A percentile compares a stretch with the other conserved stretches of the same genome.
These are phyloP conservation scores for Rhyacophila evoluta DNA, from an alignment of 2,888 invertebrate species.

Conservation along the genomic window DNA sequence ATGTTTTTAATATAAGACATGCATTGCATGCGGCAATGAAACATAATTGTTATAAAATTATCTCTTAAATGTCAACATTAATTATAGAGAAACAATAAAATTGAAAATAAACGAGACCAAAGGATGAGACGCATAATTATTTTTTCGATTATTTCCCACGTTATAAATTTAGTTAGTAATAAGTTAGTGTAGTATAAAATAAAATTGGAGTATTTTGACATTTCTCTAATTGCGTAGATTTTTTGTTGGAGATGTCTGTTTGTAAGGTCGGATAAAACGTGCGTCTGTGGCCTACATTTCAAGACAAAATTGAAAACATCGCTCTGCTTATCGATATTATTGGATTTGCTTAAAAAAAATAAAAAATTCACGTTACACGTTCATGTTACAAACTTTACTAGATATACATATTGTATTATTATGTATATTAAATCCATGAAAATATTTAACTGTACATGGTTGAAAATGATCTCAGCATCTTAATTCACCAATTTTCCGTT, in stretches of 20 bases:
- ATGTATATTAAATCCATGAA: too few species aligned
- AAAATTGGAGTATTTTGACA: not conserved
- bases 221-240: not conserved
- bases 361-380: not conserved
- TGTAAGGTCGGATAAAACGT: not conserved
- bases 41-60: not conserved
- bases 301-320: too few species aligned
- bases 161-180: too few species aligned
- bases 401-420: too few species aligned
- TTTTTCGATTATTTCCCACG: not conserved
- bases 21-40: not conserved
- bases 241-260: not conserved
- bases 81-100: not conserved
- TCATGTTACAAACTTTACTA: not conserved
- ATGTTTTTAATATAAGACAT: not conserved
- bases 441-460: too few species aligned
- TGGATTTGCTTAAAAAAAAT: too few species aligned
- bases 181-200: too few species aligned
- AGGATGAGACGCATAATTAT: not conserved
- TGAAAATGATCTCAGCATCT: too few species aligned
- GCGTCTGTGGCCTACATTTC: not conserved
- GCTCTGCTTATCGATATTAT: too few species aligned
- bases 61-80: not conserved
- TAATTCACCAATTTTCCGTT: too few species aligned
- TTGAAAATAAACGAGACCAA: not conserved